Conservation (phyloP, 2,888 invertebrate genomes). For the Tetrapedia diversipes region DNA sequence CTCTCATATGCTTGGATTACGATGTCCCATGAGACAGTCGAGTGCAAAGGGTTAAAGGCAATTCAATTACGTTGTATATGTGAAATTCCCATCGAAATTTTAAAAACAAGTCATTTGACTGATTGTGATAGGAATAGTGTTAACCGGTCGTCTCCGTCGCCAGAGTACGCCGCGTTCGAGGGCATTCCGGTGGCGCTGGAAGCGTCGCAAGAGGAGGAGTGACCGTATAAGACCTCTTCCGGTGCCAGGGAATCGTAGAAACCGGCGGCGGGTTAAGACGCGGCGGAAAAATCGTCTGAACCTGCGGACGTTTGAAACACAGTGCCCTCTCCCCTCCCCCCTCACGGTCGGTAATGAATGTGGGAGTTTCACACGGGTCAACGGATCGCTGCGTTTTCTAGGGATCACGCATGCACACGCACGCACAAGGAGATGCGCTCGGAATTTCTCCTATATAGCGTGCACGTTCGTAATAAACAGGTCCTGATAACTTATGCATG, state of each 20-base stretch:
- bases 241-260: conserved; percentile 63
- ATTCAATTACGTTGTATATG: no score
- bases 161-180: no score
- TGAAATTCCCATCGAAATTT: no score
- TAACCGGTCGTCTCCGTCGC: no score
- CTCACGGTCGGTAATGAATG: conserved; percentile 72
- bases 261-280: conserved; percentile 61
- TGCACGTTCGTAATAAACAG: conserved; percentile 67
- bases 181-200: no score
- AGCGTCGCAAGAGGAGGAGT: conserved; percentile 42
- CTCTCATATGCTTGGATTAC: no score
- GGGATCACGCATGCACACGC: conserved; percentile 54
- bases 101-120: no score
- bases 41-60: no score
- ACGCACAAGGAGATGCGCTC: conserved; percentile 62
- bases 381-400: conserved; percentile 73
- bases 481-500: conserved; percentile 73
- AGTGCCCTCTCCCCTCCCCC: conserved; percentile 58
- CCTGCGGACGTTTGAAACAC: conserved; percentile 70
- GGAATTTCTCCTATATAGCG: conserved; percentile 63
- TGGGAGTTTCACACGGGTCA: conserved; percentile 74
- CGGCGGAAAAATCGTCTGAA: conserved; percentile 68
- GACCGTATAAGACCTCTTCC: conserved; percentile 61
- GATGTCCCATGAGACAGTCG: no score
- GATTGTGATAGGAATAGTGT: no score